Percentiles rank a stretch among this genome's conserved stretches.
Conservation (phyloP, 2,113 vertebrate species). For the Alaudala cheleensis region DNA sequence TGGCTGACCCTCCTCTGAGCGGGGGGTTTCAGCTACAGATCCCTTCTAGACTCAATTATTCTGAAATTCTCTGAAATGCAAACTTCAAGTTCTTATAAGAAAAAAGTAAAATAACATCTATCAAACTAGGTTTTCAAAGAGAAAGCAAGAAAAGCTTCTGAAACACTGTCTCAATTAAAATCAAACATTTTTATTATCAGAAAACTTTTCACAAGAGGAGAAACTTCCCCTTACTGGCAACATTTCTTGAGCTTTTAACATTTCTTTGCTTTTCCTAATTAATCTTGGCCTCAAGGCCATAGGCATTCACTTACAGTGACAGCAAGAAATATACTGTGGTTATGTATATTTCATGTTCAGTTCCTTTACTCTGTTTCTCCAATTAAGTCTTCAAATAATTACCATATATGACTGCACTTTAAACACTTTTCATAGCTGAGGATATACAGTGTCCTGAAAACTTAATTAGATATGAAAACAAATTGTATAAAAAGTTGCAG, state of each 20-base stretch:
- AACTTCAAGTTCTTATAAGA: background rate
- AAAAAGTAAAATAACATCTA: background rate
- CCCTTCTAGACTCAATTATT: background rate
- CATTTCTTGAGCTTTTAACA: background rate
- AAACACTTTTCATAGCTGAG: background rate
- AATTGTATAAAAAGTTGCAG: background rate
- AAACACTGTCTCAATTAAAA: background rate
- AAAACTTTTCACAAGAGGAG: background rate
- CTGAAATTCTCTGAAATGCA: background rate
- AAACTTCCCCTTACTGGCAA: background rate
- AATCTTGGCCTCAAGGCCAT: background rate
- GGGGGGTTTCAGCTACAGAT: background rate
- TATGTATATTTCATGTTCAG: background rate
- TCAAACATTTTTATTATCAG: background rate
- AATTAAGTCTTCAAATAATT: background rate
- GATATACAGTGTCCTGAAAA: background rate
- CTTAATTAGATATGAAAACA: background rate
- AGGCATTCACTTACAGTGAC: background rate
- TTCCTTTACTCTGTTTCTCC: background rate
- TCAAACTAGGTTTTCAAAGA: background rate
- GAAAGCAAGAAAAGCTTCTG: background rate
- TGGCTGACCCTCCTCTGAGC: background rate
- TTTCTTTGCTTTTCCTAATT: background rate
- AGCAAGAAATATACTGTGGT: background rate
- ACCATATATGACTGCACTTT: background rate